Percentiles rank a stretch among this genome's conserved stretches.
Conservation (phyloP, 1,140 invertebrate genomes). For the Drepana arcuata region DNA sequence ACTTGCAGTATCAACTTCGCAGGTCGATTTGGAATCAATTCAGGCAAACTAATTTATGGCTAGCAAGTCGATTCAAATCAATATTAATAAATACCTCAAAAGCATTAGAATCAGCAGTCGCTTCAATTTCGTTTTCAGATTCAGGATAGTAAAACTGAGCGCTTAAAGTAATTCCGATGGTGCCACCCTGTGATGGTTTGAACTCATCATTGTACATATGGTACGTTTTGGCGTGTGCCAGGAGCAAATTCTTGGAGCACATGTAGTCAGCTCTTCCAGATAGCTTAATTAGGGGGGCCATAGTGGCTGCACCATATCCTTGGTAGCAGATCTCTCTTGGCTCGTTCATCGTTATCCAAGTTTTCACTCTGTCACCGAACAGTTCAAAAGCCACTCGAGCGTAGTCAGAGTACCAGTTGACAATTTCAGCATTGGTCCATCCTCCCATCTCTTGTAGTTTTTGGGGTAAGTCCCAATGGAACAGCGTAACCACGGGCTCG, state of each 20-base stretch:
- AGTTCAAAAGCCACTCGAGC: slow-evolving; percentile 72
- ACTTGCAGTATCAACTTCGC: no score
- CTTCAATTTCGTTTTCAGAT: slow-evolving; percentile 53
- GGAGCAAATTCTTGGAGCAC: slow-evolving; percentile 37
- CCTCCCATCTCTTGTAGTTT: slow-evolving; percentile 75
- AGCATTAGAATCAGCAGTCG: slow-evolving; percentile 60
- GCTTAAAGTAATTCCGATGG: slow-evolving; percentile 70
- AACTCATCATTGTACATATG: slow-evolving; percentile 73
- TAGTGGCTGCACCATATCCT: slow-evolving; percentile 69
- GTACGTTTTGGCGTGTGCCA: slow-evolving; percentile 60
- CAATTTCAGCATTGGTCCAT: slow-evolving; percentile 76
- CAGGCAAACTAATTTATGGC: no score
- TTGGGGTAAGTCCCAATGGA: slow-evolving; percentile 79
- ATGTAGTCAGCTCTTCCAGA: slow-evolving; percentile 70
- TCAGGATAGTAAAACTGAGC: slow-evolving; percentile 61
- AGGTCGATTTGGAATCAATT: no score
- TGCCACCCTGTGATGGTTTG: slow-evolving; percentile 37
- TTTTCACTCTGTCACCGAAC: slow-evolving; percentile 76
- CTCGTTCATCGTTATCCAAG: slow-evolving; percentile 82
- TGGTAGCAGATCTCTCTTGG: slow-evolving; percentile 73
- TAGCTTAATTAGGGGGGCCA: slow-evolving; percentile 66
- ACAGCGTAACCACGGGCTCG: slow-evolving; percentile 75
- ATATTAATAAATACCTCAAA: no score
- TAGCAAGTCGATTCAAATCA: no score
- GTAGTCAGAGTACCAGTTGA: slow-evolving; percentile 76